These are phyloP conservation scores for Acanthurus tractus DNA, from an alignment of 2,797 vertebrate genomes.

Conservation along the genomic window DNA sequence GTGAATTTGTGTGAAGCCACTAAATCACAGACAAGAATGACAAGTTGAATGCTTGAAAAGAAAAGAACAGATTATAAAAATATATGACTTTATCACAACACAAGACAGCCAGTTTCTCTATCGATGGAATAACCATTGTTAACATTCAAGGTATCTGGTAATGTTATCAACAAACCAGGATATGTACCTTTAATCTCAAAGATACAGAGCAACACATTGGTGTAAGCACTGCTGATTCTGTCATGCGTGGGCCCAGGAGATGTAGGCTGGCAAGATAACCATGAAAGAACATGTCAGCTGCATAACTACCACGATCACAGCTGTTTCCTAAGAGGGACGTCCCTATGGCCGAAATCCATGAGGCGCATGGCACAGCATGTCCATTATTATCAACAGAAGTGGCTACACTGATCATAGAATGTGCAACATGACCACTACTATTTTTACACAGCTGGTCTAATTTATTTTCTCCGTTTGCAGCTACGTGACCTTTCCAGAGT, in stretches of 20 bases:
- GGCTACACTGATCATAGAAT: too few relatives aligned
- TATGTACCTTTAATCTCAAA: slow-evolving; percentile 47
- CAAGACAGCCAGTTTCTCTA: slow-evolving; percentile 23
- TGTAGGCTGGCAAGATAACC: slow-evolving; percentile 65
- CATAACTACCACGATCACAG: slow-evolving; percentile 53
- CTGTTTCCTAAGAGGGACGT: slow-evolving; percentile 17
- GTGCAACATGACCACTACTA: too few relatives aligned
- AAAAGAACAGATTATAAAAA: background rate
- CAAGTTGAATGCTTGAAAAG: slow-evolving; percentile 18
- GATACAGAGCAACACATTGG: slow-evolving; percentile 57
- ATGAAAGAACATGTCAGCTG: slow-evolving; percentile 67
- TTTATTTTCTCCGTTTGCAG: too few relatives aligned
- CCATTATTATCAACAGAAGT: too few relatives aligned
- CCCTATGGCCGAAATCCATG: too few relatives aligned
- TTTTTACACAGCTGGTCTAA: too few relatives aligned
- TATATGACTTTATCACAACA: slow-evolving; percentile 40
- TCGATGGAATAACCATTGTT: slow-evolving; percentile 44
- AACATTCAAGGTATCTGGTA: slow-evolving; percentile 42
- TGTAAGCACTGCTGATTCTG: slow-evolving; percentile 55
- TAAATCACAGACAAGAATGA: slow-evolving; percentile 60
- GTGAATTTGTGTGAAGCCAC: slow-evolving; percentile 33
- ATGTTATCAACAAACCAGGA: slow-evolving; percentile 55
- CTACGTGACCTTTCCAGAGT: too few relatives aligned
- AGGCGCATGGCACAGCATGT: too few relatives aligned
- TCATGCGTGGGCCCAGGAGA: slow-evolving; percentile 57